These are phyloP conservation scores for Euproctis similis DNA, from an alignment of 2,888 invertebrate genomes.

Conservation along the genomic window DNA sequence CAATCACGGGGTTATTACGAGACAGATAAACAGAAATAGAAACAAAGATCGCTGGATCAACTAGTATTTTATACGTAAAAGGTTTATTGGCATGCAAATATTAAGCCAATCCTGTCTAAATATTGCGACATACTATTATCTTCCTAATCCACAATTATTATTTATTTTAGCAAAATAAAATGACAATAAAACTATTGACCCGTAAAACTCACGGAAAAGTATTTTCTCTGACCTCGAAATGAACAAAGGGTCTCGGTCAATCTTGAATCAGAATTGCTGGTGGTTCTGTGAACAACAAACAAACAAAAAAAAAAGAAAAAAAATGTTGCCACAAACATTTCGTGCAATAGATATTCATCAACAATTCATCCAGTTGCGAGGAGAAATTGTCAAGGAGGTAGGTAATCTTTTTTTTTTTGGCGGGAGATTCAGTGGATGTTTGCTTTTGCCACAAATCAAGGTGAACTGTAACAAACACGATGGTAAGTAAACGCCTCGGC, in stretches of 20 bases:
- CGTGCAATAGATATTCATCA: constrained; percentile 23
- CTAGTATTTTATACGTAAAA: no score
- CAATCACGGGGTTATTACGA: no score
- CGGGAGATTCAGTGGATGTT: constrained; percentile 35
- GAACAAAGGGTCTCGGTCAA: constrained; percentile 24
- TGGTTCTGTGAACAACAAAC: constrained; percentile 18
- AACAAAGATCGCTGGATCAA: no score
- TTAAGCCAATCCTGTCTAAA: no score
- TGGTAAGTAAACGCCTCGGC: constrained; percentile 31
- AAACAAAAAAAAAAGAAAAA: no score
- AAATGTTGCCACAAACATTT: constrained; percentile 10
- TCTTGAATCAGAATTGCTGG: constrained; percentile 27
- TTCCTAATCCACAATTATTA: no score
- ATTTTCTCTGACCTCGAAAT: constrained; percentile 21
- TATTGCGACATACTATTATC: no score
- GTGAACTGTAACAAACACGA: constrained; percentile 33
- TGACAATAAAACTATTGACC: no score
- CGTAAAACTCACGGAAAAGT: constrained; percentile 17
- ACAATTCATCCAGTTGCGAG: constrained; percentile 21
- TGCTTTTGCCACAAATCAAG: constrained; percentile 51
- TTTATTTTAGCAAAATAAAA: no score
- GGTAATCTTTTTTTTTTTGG: constrained; percentile 34
- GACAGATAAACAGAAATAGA: no score
- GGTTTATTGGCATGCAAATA: no score
- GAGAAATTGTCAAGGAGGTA: constrained; percentile 36